These are phyloP conservation scores for Cottus gobio DNA, from an alignment of 2,113 vertebrate species.

Conservation along the genomic window DNA sequence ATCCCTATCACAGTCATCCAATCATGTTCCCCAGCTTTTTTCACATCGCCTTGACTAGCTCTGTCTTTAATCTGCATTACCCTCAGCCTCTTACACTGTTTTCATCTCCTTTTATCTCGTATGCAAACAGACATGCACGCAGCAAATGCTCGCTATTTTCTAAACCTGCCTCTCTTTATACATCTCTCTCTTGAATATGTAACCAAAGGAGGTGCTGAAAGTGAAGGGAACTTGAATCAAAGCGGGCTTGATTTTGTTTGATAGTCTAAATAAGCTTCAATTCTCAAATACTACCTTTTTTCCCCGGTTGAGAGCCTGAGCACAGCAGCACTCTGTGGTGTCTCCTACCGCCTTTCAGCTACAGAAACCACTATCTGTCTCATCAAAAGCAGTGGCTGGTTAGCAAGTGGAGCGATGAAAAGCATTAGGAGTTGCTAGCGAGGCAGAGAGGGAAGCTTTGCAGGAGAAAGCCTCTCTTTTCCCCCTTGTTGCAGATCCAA, in stretches of 20 bases:
- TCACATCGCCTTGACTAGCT: slow-evolving; percentile 41
- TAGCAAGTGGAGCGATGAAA: slow-evolving; percentile 65
- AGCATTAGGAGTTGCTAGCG: slow-evolving; percentile 63
- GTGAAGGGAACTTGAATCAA: slow-evolving; percentile 60
- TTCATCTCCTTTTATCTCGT: slow-evolving; percentile 54
- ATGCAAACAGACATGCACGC: slow-evolving; percentile 58
- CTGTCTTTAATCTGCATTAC: slow-evolving; percentile 55
- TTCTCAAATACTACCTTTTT: slow-evolving; percentile 65
- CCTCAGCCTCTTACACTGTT: slow-evolving; percentile 24
- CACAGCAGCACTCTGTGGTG: slow-evolving; percentile 51
- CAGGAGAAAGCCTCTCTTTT: slow-evolving; percentile 39
- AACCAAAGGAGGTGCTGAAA: slow-evolving; percentile 48
- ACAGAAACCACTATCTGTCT: slow-evolving; percentile 66
- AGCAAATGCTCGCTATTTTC: slow-evolving; percentile 55
- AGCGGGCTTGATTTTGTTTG: slow-evolving; percentile 73
- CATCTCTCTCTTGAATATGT: slow-evolving; percentile 49
- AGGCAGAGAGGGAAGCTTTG: slow-evolving; percentile 53
- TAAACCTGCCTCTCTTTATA: slow-evolving; percentile 39
- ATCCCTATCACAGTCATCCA: slow-evolving; percentile 58
- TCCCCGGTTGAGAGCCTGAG: slow-evolving; percentile 40
- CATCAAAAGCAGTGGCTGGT: slow-evolving; percentile 63
- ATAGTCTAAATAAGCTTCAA: slow-evolving; percentile 74
- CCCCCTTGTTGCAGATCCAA: slow-evolving; percentile 14
- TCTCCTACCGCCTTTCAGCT: slow-evolving; percentile 56
- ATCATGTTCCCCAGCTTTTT: slow-evolving; percentile 52